Evolutionary conservation across 1,140 invertebrate genomes (phyloP), one percentile per base, ranked within the genome.

Genomic region (Chironomus striatipennis): DNA sequence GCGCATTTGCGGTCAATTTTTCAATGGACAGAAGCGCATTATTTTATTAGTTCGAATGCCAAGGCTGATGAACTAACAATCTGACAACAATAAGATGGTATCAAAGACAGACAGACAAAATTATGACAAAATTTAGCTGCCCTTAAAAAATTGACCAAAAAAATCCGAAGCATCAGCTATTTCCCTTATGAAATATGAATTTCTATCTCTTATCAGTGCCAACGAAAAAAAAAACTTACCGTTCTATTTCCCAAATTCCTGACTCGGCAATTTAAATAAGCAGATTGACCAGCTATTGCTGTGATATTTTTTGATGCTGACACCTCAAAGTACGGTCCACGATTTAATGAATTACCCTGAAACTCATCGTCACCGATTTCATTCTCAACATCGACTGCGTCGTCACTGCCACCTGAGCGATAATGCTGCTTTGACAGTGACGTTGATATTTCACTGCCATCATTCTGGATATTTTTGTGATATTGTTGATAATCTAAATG

Each of bases 201-300:
- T 34, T 34, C 24, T 34, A 34, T 34, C 24, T 34, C 24, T 34
- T 34, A 34, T 34, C 24, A 34, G 24, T 34, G 24, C 24, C 24
- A 34, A n/a, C n/a, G n/a, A n/a, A n/a, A n/a, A n/a, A n/a, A n/a
- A n/a, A n/a, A 64, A 81, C 86, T 85, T 83, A 89, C 88, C 79
- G 88, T 89, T 84, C 87, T 86, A 81, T 89, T 89, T 57, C 87
- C 88, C 20, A 90, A 82, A 80, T 88, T 88, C 75, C 86, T 81
- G 15, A 90, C 87, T 77, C 84, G 80, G 79, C 88, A 89, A 75
- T 83, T 87, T 73, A 90, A 84, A 79, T 87, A 87, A 43, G 88
- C 88, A 8, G 86, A 86, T 79, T 88, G 87, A 42, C 87, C 88
- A 9, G 88, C 85, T 7, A 89, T 84, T 4, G 87, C 86, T 4